These are phyloP conservation scores for Myotis myotis DNA, from an alignment of 2,797 vertebrate species.

Conservation along the genomic window DNA sequence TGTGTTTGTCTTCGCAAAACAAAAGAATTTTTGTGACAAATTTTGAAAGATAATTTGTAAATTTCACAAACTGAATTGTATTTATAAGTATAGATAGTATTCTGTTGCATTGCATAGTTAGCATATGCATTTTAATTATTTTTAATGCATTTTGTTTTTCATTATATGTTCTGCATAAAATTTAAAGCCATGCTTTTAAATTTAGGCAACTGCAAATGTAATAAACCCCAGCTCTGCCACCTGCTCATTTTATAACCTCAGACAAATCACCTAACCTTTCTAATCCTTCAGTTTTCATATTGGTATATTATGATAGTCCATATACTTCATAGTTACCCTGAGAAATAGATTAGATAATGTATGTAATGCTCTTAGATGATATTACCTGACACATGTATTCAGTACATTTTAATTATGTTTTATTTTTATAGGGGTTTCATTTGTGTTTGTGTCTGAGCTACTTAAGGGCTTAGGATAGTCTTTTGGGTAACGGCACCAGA, in stretches of 20 bases:
- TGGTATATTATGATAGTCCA: neutral
- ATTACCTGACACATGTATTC: neutral
- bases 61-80: constrained; percentile 2
- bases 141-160: constrained; percentile 1
- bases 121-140: neutral
- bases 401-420: neutral
- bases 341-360: neutral
- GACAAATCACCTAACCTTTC: neutral
- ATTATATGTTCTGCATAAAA: neutral
- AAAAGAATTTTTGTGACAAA: constrained; percentile 66
- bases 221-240: neutral
- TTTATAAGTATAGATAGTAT: neutral
- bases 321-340: neutral
- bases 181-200: neutral
- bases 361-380: neutral
- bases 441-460: neutral
- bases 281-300: neutral
- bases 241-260: neutral
- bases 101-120: neutral
- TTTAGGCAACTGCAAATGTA: neutral
- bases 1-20: constrained; percentile 72
- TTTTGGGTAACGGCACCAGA: neutral
- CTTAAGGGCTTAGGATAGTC: neutral
- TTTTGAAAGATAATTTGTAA: constrained; percentile 67
- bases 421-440: neutral